Conservation (phyloP, 2,888 invertebrate genomes). For the Hanleya hanleyi region DNA sequence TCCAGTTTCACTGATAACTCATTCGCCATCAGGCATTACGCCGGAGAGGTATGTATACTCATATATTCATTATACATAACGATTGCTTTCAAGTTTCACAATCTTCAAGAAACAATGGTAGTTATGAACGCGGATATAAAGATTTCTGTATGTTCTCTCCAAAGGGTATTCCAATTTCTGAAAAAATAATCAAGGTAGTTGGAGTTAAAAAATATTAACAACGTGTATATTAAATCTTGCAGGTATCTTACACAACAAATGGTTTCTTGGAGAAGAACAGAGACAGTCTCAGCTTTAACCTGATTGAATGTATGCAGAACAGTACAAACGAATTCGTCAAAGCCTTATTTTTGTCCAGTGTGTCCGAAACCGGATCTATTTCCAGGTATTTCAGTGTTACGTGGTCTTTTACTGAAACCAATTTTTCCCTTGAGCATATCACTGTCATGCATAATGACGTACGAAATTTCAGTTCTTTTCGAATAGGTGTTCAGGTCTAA, state of each 20-base stretch:
- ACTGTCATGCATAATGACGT: too few relatives aligned
- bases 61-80: not conserved
- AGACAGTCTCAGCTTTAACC: conserved; percentile 54
- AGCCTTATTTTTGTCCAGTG: conserved; percentile 50
- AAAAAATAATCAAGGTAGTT: not conserved
- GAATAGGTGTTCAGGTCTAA: too few relatives aligned
- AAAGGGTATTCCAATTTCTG: not conserved
- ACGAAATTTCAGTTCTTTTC: too few relatives aligned
- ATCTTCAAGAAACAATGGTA: too few relatives aligned
- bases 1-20: conserved; percentile 36
- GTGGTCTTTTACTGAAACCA: too few relatives aligned
- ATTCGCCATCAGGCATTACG: conserved; percentile 58
- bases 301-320: conserved; percentile 50
- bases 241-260: conserved; percentile 60
- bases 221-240: not conserved
- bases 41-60: conserved; percentile 45
- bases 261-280: conserved; percentile 66
- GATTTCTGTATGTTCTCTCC: too few relatives aligned
- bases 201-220: not conserved
- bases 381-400: too few relatives aligned
- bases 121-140: too few relatives aligned
- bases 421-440: too few relatives aligned
- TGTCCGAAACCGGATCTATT: conserved; percentile 22
- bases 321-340: conserved; percentile 55
- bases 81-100: too few relatives aligned